Conservation (phyloP, 1,140 invertebrate genomes). For the Anagrus nilaparvatae region DNA sequence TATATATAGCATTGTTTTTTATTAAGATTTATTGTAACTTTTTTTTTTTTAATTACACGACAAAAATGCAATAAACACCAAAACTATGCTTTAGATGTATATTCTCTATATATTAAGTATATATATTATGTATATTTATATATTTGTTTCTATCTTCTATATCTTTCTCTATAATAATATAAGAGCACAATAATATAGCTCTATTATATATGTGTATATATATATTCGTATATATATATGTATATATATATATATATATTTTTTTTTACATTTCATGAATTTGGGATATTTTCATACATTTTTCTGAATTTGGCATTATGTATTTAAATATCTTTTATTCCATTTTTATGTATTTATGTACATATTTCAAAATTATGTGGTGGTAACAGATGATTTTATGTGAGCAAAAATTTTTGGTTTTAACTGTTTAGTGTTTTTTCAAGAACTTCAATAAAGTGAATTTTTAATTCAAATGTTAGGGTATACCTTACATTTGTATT, state of each 20-base stretch:
- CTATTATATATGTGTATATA: slow-evolving; percentile 32
- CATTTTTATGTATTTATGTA: slow-evolving; percentile 23
- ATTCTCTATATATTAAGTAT: slow-evolving; percentile 33
- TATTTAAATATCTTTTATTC: too few species aligned
- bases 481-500: too few species aligned
- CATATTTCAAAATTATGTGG: slow-evolving; percentile 21
- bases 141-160: slow-evolving; percentile 31
- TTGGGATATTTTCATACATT: slow-evolving; percentile 15
- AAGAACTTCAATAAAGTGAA: too few species aligned
- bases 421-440: too few species aligned
- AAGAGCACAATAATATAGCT: slow-evolving; percentile 34
- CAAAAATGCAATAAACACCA: slow-evolving; percentile 38
- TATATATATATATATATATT: slow-evolving; percentile 27
- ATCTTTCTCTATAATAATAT: slow-evolving; percentile 10
- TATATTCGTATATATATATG: slow-evolving; percentile 33
- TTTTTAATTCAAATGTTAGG: too few species aligned
- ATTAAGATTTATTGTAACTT: too few species aligned
- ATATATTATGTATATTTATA: slow-evolving; percentile 23
- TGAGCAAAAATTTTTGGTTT: too few species aligned
- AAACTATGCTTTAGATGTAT: slow-evolving; percentile 43
- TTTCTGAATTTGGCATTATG: too few species aligned
- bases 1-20: too few species aligned
- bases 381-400: too few species aligned
- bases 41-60: slow-evolving; percentile 29
- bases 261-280: slow-evolving; percentile 19